Conservation (phyloP, 2,113 vertebrate genomes). For the Sapajus apella region DNA sequence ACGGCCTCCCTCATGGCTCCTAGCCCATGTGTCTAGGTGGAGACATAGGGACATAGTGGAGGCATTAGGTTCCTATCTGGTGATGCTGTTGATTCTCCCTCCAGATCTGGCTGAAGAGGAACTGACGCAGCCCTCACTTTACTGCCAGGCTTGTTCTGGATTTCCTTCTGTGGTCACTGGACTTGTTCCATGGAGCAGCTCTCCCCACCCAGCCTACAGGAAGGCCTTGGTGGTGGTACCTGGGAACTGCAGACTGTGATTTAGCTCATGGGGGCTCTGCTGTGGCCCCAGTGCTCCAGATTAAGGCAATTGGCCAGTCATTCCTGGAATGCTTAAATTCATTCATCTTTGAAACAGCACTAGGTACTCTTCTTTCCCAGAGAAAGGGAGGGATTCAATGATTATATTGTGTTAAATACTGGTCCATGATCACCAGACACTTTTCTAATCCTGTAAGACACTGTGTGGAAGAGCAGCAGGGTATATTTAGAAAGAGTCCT, state of each 20-base stretch:
- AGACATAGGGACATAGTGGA: not conserved
- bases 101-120: not conserved
- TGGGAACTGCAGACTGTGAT: not conserved
- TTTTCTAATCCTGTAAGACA: not conserved
- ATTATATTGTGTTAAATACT: not conserved
- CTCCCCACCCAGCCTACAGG: not conserved
- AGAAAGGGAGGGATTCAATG: not conserved
- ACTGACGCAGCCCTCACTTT: not conserved
- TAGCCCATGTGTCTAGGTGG: fast-evolving
- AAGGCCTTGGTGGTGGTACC: not conserved
- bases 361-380: not conserved
- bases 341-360: not conserved
- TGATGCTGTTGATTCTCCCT: not conserved
- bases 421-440: not conserved
- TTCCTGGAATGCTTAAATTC: not conserved
- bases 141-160: fast-evolving
- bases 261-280: not conserved
- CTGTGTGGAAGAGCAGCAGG: not conserved
- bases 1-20: not conserved
- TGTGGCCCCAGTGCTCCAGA: not conserved
- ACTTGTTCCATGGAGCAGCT: not conserved
- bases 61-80: not conserved
- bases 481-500: not conserved
- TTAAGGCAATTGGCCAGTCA: not conserved
- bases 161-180: not conserved